A percentile compares a stretch with the other conserved stretches of the same genome.
Evolutionary conservation across 2,888 invertebrate genomes (phyloP).

Genomic region (Acrobasis consociella): DNA sequence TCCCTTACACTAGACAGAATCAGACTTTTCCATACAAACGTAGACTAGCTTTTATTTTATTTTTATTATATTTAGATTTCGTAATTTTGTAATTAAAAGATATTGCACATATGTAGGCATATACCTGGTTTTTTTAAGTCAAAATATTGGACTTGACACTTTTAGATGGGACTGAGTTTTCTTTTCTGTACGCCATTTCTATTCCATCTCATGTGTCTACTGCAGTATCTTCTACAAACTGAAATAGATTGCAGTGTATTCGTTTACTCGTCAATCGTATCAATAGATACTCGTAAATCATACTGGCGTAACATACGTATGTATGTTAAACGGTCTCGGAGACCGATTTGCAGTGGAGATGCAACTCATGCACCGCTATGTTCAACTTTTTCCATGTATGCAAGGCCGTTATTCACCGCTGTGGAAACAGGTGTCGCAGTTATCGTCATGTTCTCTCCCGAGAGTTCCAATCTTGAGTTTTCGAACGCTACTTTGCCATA

Average conservation of each 20-base stretch:
- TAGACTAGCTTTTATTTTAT: too few relatives aligned
- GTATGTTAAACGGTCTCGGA: slow-evolving; percentile 48
- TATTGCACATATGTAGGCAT: too few relatives aligned
- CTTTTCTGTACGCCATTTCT: too few relatives aligned
- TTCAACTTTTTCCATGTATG: slow-evolving; percentile 65
- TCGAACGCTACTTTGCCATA: slow-evolving; percentile 48
- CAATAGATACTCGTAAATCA: slow-evolving; percentile 36
- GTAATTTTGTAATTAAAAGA: too few relatives aligned
- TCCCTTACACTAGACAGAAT: too few relatives aligned
- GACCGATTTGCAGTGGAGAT: slow-evolving; percentile 46
- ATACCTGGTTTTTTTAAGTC: too few relatives aligned
- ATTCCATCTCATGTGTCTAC: too few relatives aligned
- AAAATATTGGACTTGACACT: too few relatives aligned
- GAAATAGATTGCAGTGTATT: neutral
- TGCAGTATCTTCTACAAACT: neutral
- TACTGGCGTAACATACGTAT: slow-evolving; percentile 41
- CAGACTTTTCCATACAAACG: too few relatives aligned
- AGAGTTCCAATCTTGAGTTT: slow-evolving; percentile 46
- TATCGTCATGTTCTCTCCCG: slow-evolving; percentile 50
- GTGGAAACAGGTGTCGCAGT: slow-evolving; percentile 57
- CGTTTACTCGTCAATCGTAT: neutral
- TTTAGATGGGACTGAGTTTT: too few relatives aligned
- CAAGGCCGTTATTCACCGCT: slow-evolving; percentile 66
- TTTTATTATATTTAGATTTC: too few relatives aligned
- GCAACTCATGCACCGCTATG: slow-evolving; percentile 65